Evolutionary conservation across 35 echinoderm and acorn worm genomes (phyloP), one percentile per base, ranked within the genome.

Genomic region (Amphiura filiformis): DNA sequence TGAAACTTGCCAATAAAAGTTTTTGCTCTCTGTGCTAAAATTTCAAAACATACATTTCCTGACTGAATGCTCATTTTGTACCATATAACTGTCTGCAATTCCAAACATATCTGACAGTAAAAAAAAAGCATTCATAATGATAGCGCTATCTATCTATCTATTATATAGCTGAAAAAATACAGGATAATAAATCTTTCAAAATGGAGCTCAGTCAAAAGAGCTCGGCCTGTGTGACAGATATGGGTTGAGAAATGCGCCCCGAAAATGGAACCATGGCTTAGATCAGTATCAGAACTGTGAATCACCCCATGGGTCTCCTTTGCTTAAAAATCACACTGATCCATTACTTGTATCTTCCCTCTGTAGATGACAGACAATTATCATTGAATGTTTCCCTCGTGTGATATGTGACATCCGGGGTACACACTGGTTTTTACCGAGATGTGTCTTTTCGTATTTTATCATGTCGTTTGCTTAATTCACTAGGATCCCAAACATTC

Each of bases 171-270:
- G 61, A 70, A 30, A 70, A 23, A 70, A 70, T 70, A 70, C 61
- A 70, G 17, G 26, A 70, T 70, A 70, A 70, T 70, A 70, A 70
- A 70, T 70, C 61, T 70, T 70, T 70, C 61, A 70, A 18, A 70
- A 26, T 23, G 26, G 61, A 70, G 7, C 61, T 70, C 61, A 70
- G 61, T 70, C 61, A 70, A 70, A 30, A 70, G 61, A 70, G 61
- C 61, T 70, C 61, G 61, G 61, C 28, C 61, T 70, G 61, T 70
- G 15, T 70, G 61, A 70, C 61, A 70, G 61, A 70, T 70, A 70
- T 70, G 61, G 61, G 61, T 70, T 70, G 61, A 70, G 26, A 70
- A 70, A 70, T 70, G 61, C 26, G 61, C 61, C 61, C 61, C 44
- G 7, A 17, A 70, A 70, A 70, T 70, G 61, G 61, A 70, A 70